Evolutionary conservation across 2,113 vertebrate species (phyloP), one percentile per base, ranked within the genome.

Genomic region (Poeciliopsis retropinna): DNA sequence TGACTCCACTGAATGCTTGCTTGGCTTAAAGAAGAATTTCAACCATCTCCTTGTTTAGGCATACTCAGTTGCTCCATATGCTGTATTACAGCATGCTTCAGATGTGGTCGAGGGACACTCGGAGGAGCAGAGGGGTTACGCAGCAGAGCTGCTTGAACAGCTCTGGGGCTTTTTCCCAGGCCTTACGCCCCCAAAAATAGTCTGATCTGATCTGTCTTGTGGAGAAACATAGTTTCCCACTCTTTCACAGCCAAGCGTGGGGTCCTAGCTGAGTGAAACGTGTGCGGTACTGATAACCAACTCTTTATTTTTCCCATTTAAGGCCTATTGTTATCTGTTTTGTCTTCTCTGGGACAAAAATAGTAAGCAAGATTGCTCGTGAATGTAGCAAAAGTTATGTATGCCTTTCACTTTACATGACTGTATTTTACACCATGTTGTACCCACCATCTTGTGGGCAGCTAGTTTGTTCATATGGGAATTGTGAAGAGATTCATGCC

Each of bases 151-250:
- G 70, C 72, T 70, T 70, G 37, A 69, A 69, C 44, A 37, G 78
- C 81, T 85, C 71, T 30, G 73, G 78, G 81, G 76, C 78, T 81
- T 87, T 91, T 94, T 94, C 93, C 93, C 94, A 94, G 91, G 89
- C 88, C 57, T 39, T 12, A 57, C 82, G 47, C 78, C 91, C 88
- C 88, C 88, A 84, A 82, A 94, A 94, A 94, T 93, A 94, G 90
- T 82, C 75, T 79, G 60, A 63, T 67, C 60, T 71, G 64, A 72
- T 85, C 78, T 78, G 76, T 74, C 77, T 67, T 62, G 64, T 75
- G 80, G 70, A 72, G 70, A 79, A 80, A 75, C 75, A 70, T 68
- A 85, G 76, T 89, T 90, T 93, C 90, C 87, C 92, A 90, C 76
- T 88, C 71, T 66, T 83, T 73, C 61, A 63, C 51, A 75, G 63